These are phyloP conservation scores for Petrocephalus microphthalmus DNA, from an alignment of 2,113 vertebrate genomes.

Conservation along the genomic window DNA sequence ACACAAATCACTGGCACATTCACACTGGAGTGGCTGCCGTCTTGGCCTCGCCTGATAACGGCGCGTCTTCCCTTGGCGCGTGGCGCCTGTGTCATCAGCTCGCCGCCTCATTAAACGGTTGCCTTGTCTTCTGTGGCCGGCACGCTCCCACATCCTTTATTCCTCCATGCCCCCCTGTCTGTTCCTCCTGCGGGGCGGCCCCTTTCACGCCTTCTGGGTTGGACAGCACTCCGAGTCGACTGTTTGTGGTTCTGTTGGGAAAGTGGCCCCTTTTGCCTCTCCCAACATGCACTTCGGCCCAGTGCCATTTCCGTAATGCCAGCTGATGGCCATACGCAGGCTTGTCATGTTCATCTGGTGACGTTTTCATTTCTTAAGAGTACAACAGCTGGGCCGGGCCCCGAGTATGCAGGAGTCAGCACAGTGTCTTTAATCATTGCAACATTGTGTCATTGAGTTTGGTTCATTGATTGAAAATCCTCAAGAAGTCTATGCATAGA, in stretches of 20 bases:
- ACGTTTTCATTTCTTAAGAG: not conserved
- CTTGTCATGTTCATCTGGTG: not conserved
- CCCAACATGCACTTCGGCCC: not conserved
- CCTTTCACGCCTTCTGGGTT: not conserved
- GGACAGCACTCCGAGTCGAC: not conserved
- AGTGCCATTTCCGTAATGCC: not conserved
- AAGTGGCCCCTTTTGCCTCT: not conserved
- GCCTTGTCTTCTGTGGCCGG: constrained; percentile 7
- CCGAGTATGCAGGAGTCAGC: not conserved
- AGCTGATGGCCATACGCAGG: not conserved
- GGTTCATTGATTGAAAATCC: not conserved
- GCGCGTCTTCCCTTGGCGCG: constrained; percentile 7
- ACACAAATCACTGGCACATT: constrained; percentile 25
- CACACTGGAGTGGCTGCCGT: constrained; percentile 20
- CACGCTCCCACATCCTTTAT: constrained; percentile 2
- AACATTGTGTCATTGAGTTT: not conserved
- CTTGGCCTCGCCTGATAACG: constrained; percentile 19
- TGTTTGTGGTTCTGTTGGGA: not conserved
- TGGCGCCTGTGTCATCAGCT: constrained; percentile 19
- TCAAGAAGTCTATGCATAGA: not conserved
- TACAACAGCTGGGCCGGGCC: not conserved
- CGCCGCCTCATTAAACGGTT: not conserved
- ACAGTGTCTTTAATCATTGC: not conserved
- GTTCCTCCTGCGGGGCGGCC: not conserved
- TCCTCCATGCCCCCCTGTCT: not conserved